Conservation (phyloP, 2,888 invertebrate species). For the Spisula subtruncata region DNA sequence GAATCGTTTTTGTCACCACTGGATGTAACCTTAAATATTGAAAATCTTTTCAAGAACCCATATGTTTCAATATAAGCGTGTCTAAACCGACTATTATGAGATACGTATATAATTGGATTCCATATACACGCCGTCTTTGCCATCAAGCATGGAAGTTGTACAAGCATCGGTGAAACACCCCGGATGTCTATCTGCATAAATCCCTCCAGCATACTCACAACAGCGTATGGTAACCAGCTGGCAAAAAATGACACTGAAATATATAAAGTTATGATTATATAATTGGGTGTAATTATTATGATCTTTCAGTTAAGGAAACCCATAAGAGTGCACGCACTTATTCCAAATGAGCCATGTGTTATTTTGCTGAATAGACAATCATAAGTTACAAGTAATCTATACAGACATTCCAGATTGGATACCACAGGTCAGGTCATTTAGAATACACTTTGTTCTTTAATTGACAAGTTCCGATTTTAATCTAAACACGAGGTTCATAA, state of each 20-base stretch:
- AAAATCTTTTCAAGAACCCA: not conserved
- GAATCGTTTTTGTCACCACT: not conserved
- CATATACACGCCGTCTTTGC: conserved; percentile 58
- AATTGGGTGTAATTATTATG: too few species aligned
- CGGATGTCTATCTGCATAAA: conserved; percentile 54
- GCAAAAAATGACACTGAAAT: conserved; percentile 59
- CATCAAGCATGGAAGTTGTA: conserved; percentile 57
- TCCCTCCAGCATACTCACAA: conserved; percentile 47
- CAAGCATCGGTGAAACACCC: conserved; percentile 43
- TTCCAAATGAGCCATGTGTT: too few species aligned
- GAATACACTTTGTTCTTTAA: too few species aligned
- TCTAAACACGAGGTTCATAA: too few species aligned
- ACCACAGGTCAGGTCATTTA: too few species aligned
- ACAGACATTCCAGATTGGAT: too few species aligned
- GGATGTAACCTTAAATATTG: not conserved
- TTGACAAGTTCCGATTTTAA: too few species aligned
- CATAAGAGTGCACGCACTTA: too few species aligned
- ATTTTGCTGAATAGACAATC: too few species aligned
- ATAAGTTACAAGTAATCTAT: too few species aligned
- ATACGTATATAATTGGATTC: conserved; percentile 57
- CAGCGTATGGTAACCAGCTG: conserved; percentile 63
- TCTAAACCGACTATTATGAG: conserved; percentile 43
- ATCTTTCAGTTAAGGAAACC: too few species aligned
- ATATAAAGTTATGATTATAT: too few species aligned
- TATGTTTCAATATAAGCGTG: conserved; percentile 22